Evolutionary conservation across 2,797 vertebrate genomes (phyloP), one percentile per base, ranked within the genome.

Genomic region (Microcaecilia unicolor): DNA sequence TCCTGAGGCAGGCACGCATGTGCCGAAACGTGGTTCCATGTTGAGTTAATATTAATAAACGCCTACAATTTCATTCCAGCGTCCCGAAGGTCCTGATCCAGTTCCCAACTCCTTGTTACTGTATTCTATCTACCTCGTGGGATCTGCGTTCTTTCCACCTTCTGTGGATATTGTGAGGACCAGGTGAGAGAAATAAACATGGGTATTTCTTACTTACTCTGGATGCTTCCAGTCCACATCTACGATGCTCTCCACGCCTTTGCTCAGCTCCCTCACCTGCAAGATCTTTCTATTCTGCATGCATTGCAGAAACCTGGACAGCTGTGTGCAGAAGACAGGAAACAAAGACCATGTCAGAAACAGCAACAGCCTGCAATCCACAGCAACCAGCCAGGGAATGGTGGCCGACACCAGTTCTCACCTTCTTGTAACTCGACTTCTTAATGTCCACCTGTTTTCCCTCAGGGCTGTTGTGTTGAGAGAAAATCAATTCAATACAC

Each of bases 381-480:
- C n/a, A n/a, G n/a, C n/a, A n/a, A 0, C 0, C 0, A 15, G 3
- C 41, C 9, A 34, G 36, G 44, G 27, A 34, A 36, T 44, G 27
- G 40, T n/a, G 18, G 50, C 31, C 35, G 32, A 17, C 42, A 25
- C 2, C 23, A n/a, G n/a, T n/a, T 14, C 74, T 74, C 72, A 98
- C 96, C 92, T 98, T 99, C 72, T 87, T 98, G 61, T 92, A 98
- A 64, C 92, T 98, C 49, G 95, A 96, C 61, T 91, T 99, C 84
- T 90, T 99, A 38, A 98, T 80, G 49, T 99, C 96, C 43, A 99
- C 62, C 41, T 87, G 85, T 37, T 68, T 85, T 68, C 85, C 91
- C 56, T 67, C 84, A 10, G 91, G 92, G 67, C 92, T 96, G n/a
- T n/a, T n/a, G n/a, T n/a, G n/a, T n/a, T 41, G 23, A 64, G n/a